Percentiles rank a stretch among this genome's conserved stretches.
These are phyloP conservation scores for Syrmaticus mikado DNA, from an alignment of 2,113 vertebrate species.

Conservation along the genomic window DNA sequence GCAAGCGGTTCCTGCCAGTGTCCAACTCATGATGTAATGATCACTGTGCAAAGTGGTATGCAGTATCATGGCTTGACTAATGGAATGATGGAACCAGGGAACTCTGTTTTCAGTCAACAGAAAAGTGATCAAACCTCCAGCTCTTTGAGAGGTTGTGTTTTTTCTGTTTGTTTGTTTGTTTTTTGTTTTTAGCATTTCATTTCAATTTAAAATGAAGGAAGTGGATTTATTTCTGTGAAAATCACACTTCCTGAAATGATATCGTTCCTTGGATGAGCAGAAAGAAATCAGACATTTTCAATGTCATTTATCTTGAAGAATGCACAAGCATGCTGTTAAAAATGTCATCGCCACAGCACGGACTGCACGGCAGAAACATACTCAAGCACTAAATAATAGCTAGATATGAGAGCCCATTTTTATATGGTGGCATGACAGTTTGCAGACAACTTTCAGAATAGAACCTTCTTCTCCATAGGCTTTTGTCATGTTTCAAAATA, in stretches of 20 bases:
- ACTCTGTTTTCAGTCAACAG: not conserved
- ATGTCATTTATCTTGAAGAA: not conserved
- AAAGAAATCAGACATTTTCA: not conserved
- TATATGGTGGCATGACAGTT: rapidly evolving
- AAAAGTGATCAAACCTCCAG: not conserved
- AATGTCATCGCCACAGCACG: not conserved
- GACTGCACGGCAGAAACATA: not conserved
- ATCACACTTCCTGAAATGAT: not conserved
- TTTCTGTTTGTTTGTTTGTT: too few relatives aligned
- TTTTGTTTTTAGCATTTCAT: not conserved
- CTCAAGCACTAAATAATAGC: not conserved
- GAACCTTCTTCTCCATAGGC: not conserved
- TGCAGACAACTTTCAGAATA: not conserved
- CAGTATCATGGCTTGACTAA: not conserved
- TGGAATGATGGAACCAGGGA: not conserved
- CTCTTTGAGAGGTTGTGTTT: not conserved
- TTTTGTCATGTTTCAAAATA: not conserved
- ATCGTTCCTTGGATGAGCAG: not conserved
- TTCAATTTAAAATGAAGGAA: constrained; percentile 1
- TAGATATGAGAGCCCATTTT: not conserved
- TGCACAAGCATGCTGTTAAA: not conserved
- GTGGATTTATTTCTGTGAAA: not conserved
- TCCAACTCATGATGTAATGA: not conserved
- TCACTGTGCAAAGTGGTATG: not conserved
- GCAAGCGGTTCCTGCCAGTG: not conserved